Conservation (phyloP, 2,113 vertebrate species). For the Actenoides lindsayi region DNA sequence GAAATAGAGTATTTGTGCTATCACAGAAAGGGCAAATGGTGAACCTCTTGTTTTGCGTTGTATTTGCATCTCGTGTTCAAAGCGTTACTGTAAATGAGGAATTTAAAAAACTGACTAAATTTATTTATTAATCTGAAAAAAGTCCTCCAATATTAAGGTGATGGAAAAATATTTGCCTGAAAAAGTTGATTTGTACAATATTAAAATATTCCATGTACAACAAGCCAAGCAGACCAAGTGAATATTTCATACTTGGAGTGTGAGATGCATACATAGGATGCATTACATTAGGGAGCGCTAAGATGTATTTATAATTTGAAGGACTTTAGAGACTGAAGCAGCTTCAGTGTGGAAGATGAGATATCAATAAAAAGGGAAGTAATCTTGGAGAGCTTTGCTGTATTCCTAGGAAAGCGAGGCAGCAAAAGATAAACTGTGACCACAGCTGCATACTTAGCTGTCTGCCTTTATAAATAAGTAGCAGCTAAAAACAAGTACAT, state of each 20-base stretch:
- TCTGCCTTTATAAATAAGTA: constrained; percentile 17
- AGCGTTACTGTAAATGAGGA: background rate
- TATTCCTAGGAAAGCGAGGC: background rate
- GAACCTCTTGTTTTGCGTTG: background rate
- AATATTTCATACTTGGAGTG: background rate
- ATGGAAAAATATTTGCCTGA: background rate
- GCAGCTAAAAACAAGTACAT: background rate
- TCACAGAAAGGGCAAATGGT: background rate
- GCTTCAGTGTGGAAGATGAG: background rate
- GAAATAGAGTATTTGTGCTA: background rate
- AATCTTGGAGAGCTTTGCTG: background rate
- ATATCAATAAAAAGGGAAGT: background rate
- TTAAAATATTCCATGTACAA: background rate
- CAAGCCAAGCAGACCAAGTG: background rate
- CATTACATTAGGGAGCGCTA: background rate
- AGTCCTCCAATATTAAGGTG: background rate
- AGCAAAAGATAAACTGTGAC: constrained; percentile 32
- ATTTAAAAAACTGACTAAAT: background rate
- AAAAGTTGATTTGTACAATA: background rate
- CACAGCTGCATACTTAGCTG: background rate
- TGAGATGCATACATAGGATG: background rate
- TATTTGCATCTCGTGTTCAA: background rate
- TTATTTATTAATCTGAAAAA: background rate
- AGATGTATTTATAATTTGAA: constrained; percentile 37
- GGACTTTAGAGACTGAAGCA: background rate